Evolutionary conservation across 2,113 vertebrate species (phyloP).

Genomic region (Aphelocoma coerulescens): DNA sequence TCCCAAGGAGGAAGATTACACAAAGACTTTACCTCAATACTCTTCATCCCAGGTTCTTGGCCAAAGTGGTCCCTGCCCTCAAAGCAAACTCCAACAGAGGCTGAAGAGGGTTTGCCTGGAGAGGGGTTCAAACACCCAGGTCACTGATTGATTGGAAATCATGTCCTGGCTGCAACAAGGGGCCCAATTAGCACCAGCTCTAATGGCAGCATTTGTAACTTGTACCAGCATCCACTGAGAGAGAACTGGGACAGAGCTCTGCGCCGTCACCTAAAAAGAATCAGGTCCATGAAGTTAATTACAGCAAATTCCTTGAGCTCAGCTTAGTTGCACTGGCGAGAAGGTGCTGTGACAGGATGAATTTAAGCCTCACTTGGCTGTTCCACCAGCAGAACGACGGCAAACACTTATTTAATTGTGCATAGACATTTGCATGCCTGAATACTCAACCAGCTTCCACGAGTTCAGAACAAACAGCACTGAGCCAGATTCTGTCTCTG

Average conservation of each 20-base stretch:
- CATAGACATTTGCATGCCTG: not conserved
- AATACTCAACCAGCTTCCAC: not conserved
- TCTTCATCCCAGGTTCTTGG: not conserved
- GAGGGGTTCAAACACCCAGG: not conserved
- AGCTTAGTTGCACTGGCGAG: not conserved
- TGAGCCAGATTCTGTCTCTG: not conserved
- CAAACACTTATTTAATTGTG: not conserved
- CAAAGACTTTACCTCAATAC: not conserved
- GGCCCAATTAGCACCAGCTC: not conserved
- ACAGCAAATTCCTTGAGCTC: not conserved
- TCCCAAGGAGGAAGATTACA: not conserved
- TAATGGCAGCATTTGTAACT: not conserved
- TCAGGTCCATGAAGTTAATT: not conserved
- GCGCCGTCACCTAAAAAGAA: not conserved
- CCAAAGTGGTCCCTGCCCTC: not conserved
- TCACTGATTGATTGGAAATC: not conserved
- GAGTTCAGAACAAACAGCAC: not conserved
- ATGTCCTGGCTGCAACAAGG: not conserved
- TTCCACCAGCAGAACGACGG: slow-evolving; percentile 16
- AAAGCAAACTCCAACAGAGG: not conserved
- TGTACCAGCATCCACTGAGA: not conserved
- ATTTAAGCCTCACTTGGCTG: not conserved
- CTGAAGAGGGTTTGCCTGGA: not conserved
- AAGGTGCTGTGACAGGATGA: not conserved
- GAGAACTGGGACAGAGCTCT: not conserved